These are phyloP conservation scores for Shinisaurus crocodilurus DNA, from an alignment of 2,113 vertebrate genomes.

Conservation along the genomic window DNA sequence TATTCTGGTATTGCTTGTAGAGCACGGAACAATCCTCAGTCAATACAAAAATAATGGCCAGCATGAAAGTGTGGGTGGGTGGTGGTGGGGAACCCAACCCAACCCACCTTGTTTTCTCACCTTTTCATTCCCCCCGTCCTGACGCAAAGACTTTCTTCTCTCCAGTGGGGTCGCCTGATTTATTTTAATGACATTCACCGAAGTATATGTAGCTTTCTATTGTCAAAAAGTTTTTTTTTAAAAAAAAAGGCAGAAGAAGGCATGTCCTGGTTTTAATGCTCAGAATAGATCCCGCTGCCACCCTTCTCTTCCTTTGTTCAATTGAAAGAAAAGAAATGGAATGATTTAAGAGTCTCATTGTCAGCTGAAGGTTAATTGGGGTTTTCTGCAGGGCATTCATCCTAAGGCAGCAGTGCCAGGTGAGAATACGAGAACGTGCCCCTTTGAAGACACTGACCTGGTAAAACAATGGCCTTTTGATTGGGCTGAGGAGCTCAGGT, in stretches of 20 bases:
- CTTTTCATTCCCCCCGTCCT: not conserved
- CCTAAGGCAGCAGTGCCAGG: slow-evolving; percentile 7
- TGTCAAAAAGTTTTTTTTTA: not conserved
- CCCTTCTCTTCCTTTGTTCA: not conserved
- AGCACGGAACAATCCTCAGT: not conserved
- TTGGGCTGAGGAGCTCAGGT: slow-evolving; percentile 4
- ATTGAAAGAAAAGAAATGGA: slow-evolving; percentile 19
- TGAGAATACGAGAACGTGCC: slow-evolving; percentile 37
- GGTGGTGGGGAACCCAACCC: not conserved
- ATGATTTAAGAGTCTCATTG: slow-evolving; percentile 26
- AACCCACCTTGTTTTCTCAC: not conserved
- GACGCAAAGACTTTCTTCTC: not conserved
- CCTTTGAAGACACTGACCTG: slow-evolving; percentile 18
- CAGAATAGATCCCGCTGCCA: not conserved
- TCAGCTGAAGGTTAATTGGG: slow-evolving; percentile 52
- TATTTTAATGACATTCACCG: slow-evolving; percentile 27
- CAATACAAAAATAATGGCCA: not conserved
- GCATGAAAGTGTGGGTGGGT: not conserved
- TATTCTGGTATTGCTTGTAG: not conserved
- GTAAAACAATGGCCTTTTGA: slow-evolving; percentile 46
- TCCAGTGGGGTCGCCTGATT: slow-evolving; percentile 25
- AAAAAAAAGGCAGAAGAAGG: not conserved
- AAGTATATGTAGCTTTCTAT: not conserved
- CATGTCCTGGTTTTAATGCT: slow-evolving; percentile 21
- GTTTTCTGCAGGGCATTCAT: slow-evolving; percentile 39